Percentiles rank a stretch among this genome's conserved stretches.
Evolutionary conservation across 1,140 invertebrate genomes (phyloP).

Genomic region (Gryllus bimaculatus): DNA sequence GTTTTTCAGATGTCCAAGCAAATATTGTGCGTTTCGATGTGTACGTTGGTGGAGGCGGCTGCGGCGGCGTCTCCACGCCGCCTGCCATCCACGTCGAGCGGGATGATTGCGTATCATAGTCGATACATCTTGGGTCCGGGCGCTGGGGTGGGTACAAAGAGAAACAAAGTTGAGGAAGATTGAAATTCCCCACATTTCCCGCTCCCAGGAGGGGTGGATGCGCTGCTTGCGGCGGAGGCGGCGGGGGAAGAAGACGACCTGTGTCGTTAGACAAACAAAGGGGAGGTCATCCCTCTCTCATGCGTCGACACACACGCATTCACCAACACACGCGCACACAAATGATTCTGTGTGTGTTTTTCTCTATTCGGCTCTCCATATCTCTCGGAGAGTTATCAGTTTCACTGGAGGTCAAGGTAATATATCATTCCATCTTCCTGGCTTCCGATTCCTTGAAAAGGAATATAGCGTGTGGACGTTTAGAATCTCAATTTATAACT

Average conservation of each 20-base stretch:
- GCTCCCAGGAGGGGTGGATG: too few species aligned
- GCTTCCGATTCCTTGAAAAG: too few species aligned
- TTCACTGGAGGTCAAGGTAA: too few species aligned
- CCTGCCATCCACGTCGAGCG: not conserved
- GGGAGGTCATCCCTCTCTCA: not conserved
- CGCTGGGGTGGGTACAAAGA: not conserved
- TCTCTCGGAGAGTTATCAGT: too few species aligned
- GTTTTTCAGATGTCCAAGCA: not conserved
- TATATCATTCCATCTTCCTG: too few species aligned
- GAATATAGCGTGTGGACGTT: too few species aligned
- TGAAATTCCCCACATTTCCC: not conserved
- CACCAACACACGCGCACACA: too few species aligned
- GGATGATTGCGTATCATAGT: constrained; percentile 4
- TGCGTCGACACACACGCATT: not conserved
- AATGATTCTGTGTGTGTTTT: too few species aligned
- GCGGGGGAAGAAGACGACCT: not conserved
- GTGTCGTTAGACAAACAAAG: not conserved
- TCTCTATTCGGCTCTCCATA: too few species aligned
- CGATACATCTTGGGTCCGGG: not conserved
- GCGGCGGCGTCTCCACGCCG: too few species aligned
- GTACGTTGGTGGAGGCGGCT: not conserved
- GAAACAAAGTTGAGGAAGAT: not conserved
- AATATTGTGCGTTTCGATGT: not conserved
- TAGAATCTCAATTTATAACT: too few species aligned
- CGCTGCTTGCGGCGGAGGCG: not conserved